Base-by-base conservation (phyloP, 1,140 invertebrate genomes). In the Armadillidium nasatum region DNA sequence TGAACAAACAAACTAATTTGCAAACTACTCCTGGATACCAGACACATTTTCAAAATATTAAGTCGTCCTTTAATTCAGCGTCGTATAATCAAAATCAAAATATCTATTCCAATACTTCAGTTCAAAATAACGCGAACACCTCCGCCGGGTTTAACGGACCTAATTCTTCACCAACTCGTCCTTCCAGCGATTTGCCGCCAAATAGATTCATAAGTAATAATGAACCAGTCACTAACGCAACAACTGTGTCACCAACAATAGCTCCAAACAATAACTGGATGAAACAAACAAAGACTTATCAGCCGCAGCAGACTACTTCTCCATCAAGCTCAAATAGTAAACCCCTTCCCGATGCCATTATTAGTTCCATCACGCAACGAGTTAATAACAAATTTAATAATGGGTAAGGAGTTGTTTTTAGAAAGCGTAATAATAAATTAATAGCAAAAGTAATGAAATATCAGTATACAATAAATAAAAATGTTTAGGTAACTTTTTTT, bases 231-330 rank as follows among this genome's bases (percentile, higher is more conserved):
- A 33, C 1, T 33, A 33, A 33, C 33, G 33, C 33, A 33, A 6
- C 50, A 15, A 15, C 50, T 15, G 19, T 15, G 1, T 60, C 50
- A 3, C 19, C 50, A 1, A 60, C 11, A 15, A 60, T 4, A 15
- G 19, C 11, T 60, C 11, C 33, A 15, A 60, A 60, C 19, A 60
- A 60, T 60, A 60, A 60, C 19, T 81, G 80, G 80, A 79, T 73
- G 67, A 76, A 79, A 50, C 80, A 81, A 68, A 77, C 80, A 13
- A 79, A 74, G n/a, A 79, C 80, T n/a, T 79, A 79, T 50, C 80
- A 79, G 68, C 78, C 78, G 15, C 78, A 68, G 13, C 68, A 75
- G 11, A 74, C 78, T 45, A 19, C 80, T 19, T 43, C 67, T 7
- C 71, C 72, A 21, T 70, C 75, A 23, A 73, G 23, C 23, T 44